Conservation (phyloP, 2,797 vertebrate genomes). For the Etheostoma perlongum region DNA sequence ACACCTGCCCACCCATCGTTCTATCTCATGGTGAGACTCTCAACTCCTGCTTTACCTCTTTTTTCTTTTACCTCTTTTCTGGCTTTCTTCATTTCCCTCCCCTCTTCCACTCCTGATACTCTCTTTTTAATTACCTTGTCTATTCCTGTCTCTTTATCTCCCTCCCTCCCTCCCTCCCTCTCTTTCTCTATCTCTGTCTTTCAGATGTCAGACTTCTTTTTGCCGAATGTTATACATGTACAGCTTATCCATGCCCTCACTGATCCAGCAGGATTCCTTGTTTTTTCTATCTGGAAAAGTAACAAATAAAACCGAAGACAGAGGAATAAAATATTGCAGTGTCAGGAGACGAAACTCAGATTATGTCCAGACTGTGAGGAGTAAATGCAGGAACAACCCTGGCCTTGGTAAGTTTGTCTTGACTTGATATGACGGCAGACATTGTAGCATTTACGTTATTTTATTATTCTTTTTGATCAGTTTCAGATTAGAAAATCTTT, state of each 20-base stretch:
- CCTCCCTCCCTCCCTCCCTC: background rate
- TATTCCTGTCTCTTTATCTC: constrained; percentile 52
- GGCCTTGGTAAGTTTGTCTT: constrained; percentile 66
- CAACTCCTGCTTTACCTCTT: constrained; percentile 20
- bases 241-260: constrained; percentile 63
- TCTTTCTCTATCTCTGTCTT: constrained; percentile 42
- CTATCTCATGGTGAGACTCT: constrained; percentile 38
- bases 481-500: too few relatives aligned
- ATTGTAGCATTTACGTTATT: background rate
- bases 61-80: background rate
- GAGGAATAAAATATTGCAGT: constrained; percentile 14
- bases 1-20: constrained; percentile 41
- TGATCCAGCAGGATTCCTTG: constrained; percentile 42
- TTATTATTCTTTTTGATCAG: background rate
- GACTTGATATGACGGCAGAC: background rate
- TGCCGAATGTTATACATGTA: constrained; percentile 53
- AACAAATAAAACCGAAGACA: constrained; percentile 43
- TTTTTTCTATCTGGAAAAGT: constrained; percentile 39
- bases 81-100: constrained; percentile 12
- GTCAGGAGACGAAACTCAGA: constrained; percentile 32
- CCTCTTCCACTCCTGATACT: constrained; percentile 29
- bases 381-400: constrained; percentile 34
- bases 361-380: constrained; percentile 46
- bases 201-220: constrained; percentile 55
- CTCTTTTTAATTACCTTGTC: constrained; percentile 52